phyloP scores from a whole-genome alignment of 1,140 invertebrate species.

The Platyura marginata region DNA sequence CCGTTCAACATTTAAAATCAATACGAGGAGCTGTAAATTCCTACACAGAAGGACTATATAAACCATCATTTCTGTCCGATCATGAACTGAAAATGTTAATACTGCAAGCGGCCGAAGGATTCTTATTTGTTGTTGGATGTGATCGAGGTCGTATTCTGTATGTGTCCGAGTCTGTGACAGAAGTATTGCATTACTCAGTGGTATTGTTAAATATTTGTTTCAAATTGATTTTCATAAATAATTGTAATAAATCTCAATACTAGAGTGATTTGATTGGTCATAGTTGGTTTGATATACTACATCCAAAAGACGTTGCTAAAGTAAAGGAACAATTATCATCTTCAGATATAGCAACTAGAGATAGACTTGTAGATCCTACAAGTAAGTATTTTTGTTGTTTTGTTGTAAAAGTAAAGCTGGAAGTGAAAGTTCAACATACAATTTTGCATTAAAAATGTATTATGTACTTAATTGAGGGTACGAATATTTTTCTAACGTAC shows the following conservation, averaged over 20 bases:
- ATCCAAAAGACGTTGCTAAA: constrained; percentile 86
- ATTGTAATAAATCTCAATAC: too few relatives aligned
- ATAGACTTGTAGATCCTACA: constrained; percentile 81
- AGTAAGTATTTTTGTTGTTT: constrained; percentile 43
- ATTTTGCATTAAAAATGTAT: not conserved
- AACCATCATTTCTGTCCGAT: constrained; percentile 76
- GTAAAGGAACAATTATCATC: constrained; percentile 90
- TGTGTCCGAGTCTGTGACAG: constrained; percentile 76
- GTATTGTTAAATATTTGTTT: too few relatives aligned
- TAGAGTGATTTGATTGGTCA: constrained; percentile 66
- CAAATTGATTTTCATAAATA: too few relatives aligned
- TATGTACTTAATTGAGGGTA: not conserved
- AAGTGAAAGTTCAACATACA: too few relatives aligned
- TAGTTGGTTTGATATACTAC: constrained; percentile 86
- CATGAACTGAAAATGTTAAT: constrained; percentile 71
- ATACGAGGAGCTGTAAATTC: constrained; percentile 57
- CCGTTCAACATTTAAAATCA: constrained; percentile 79
- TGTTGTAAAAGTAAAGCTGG: too few relatives aligned
- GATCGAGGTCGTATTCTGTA: constrained; percentile 79
- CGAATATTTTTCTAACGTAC: not conserved
- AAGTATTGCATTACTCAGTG: constrained; percentile 69
- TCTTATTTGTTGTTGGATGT: constrained; percentile 85
- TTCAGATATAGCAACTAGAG: constrained; percentile 71
- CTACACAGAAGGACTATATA: constrained; percentile 64
- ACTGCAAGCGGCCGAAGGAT: constrained; percentile 68